Evolutionary conservation across 2,797 vertebrate species (phyloP).

Genomic region (Argentina silus): DNA sequence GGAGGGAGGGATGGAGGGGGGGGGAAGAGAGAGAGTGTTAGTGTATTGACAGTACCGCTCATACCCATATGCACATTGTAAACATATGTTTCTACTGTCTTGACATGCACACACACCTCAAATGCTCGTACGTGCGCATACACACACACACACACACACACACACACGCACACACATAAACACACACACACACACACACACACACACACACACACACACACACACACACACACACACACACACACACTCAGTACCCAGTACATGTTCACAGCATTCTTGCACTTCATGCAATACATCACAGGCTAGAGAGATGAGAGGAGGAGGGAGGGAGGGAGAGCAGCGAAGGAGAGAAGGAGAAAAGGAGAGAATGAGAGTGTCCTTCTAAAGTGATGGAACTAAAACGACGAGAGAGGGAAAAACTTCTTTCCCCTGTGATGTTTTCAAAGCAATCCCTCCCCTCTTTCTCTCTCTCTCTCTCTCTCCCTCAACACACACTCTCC

Average conservation of each 20-base stretch:
- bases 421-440: slow-evolving; percentile 46
- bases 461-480: not conserved
- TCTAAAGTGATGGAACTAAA: slow-evolving; percentile 51
- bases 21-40: slow-evolving; percentile 21
- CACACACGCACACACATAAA: slow-evolving; percentile 23
- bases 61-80: not conserved
- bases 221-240: slow-evolving; percentile 18
- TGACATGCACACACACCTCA: slow-evolving; percentile 18
- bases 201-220: not conserved
- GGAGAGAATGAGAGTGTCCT: slow-evolving; percentile 35
- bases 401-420: slow-evolving; percentile 40
- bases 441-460: slow-evolving; percentile 63
- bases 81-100: slow-evolving; percentile 25
- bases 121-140: not conserved
- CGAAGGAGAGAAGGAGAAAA: slow-evolving; percentile 15
- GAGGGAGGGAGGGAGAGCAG: slow-evolving; percentile 37
- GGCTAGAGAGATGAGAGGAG: slow-evolving; percentile 53
- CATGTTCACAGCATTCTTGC: slow-evolving; percentile 50
- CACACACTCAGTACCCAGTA: slow-evolving; percentile 49
- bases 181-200: slow-evolving; percentile 18
- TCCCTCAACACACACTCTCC: slow-evolving; percentile 4
- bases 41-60: slow-evolving; percentile 20
- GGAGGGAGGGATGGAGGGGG: no score
- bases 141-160: not conserved
- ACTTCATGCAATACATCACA: slow-evolving; percentile 62